Evolutionary conservation across 2,888 invertebrate species (phyloP).

Genomic region (Tanypteryx hageni): DNA sequence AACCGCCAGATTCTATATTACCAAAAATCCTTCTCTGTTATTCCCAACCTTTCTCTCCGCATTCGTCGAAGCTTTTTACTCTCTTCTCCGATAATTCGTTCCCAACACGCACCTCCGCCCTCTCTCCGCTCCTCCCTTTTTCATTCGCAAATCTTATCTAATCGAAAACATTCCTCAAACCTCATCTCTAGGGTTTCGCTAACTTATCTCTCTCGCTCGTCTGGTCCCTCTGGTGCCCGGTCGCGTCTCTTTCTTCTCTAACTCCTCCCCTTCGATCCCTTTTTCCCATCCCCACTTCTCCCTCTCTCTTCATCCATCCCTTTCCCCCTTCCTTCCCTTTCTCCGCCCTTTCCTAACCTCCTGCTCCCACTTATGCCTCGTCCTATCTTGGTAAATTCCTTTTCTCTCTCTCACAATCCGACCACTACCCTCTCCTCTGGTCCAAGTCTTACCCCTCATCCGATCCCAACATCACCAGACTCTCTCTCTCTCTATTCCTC

Average conservation of each 20-base stretch:
- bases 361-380: not conserved
- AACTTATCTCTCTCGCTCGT: not conserved
- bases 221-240: not conserved
- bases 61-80: not conserved
- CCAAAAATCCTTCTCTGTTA: too few relatives aligned
- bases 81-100: not conserved
- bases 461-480: not conserved
- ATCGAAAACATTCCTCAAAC: conserved; percentile 33
- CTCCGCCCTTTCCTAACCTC: not conserved
- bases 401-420: not conserved
- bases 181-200: not conserved
- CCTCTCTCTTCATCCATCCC: not conserved
- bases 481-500: not conserved
- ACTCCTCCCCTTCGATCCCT: not conserved
- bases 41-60: not conserved
- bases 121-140: not conserved
- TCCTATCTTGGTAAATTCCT: not conserved
- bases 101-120: not conserved
- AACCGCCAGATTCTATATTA: too few relatives aligned
- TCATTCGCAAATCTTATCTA: conserved; percentile 15
- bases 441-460: not conserved
- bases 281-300: not conserved
- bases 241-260: not conserved
- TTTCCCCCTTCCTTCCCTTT: not conserved
- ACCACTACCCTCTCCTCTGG: not conserved